Evolutionary conservation across 2,797 vertebrate species (phyloP).

Genomic region (Rhabdomys pumilio): DNA sequence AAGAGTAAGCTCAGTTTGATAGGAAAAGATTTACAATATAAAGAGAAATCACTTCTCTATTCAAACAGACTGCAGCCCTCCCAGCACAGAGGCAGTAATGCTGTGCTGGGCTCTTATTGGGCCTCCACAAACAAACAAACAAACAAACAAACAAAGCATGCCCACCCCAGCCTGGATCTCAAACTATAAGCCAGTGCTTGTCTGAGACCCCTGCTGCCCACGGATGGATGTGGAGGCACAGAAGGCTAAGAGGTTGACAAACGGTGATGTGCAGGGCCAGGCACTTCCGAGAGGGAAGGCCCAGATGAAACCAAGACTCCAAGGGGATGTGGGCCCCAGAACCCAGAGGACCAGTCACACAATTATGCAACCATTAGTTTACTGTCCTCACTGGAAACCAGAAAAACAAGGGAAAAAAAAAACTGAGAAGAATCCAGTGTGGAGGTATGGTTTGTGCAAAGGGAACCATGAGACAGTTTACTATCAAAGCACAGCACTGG

Average conservation of each 20-base stretch:
- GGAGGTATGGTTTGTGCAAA: not conserved
- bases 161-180: not conserved
- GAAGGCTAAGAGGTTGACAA: not conserved
- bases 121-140: not conserved
- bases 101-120: not conserved
- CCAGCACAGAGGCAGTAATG: not conserved
- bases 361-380: not conserved
- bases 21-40: conserved; percentile 47
- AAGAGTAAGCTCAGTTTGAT: conserved; percentile 70
- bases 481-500: not conserved
- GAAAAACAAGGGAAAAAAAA: conserved; percentile 61
- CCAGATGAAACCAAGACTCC: conserved; percentile 33
- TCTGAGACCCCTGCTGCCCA: not conserved
- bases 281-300: conserved; percentile 39
- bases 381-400: conserved; percentile 54
- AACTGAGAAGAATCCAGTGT: not conserved
- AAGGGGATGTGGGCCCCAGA: not conserved
- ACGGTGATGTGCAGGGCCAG: not conserved
- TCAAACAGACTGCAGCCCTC: not conserved
- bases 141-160: not conserved
- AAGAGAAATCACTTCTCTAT: conserved; percentile 61
- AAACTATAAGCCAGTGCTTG: not conserved
- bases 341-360: not conserved
- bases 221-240: not conserved
- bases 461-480: not conserved